Evolutionary conservation across 2,888 invertebrate species (phyloP).

Genomic region (Amphipoea oculea): DNA sequence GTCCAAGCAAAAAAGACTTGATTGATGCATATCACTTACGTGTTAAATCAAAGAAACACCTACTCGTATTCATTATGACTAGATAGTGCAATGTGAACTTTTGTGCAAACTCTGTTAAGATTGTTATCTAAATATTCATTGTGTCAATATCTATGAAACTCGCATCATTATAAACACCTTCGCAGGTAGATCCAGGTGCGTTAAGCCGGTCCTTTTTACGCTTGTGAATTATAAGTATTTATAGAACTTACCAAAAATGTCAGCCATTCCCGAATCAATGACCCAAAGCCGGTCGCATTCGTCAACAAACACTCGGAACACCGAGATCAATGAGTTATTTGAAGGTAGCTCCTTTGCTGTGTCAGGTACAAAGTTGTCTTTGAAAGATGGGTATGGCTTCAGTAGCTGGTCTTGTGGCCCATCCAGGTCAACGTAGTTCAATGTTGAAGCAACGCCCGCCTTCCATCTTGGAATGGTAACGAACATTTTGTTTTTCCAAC

Average conservation of each 20-base stretch:
- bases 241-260: constrained; percentile 91
- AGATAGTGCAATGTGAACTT: constrained; percentile 13
- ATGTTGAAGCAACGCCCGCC: constrained; percentile 92
- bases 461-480: constrained; percentile 93
- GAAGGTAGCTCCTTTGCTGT: constrained; percentile 85
- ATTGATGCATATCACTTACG: constrained; percentile 19
- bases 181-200: not conserved
- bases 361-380: constrained; percentile 94
- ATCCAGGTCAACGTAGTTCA: constrained; percentile 92
- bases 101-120: not conserved
- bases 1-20: constrained; percentile 24
- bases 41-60: not conserved
- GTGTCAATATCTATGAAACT: constrained; percentile 5
- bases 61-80: not conserved
- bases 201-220: constrained; percentile 1
- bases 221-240: constrained; percentile 6
- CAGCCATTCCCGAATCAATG: constrained; percentile 94
- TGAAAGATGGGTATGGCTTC: constrained; percentile 94
- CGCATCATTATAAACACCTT: constrained; percentile 14
- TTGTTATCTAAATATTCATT: constrained; percentile 5
- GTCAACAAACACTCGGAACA: constrained; percentile 94
- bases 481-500: constrained; percentile 93
- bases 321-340: constrained; percentile 92
- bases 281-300: constrained; percentile 95
- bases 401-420: constrained; percentile 93